Evolutionary conservation across 92 coral and sea anemone species (phyloP), one percentile per base, ranked within the genome.

Genomic region (Porites evermanni): DNA sequence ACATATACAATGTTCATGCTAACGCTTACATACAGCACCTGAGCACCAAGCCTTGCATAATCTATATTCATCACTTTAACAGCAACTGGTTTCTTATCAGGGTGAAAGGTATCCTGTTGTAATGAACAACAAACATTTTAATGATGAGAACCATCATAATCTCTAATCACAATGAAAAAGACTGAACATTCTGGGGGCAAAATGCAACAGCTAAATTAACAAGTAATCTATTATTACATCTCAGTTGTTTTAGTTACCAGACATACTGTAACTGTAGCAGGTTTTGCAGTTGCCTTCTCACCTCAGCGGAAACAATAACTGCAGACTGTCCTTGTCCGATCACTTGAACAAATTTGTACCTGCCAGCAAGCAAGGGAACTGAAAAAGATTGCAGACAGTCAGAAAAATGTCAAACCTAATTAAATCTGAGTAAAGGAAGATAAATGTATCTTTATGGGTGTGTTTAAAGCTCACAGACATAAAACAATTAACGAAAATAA

Each of bases 291-390:
- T 14, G 59, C 56, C 19, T 21, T 18, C 72, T 61, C 61, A 96
- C 98, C 98, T 96, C 94, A 14, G 96, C 98, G 51, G 92, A 91
- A 18, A 96, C 71, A 51, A 94, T 21, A 10, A 96, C 68, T 8
- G 98, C 75, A 10, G 99, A 94, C 74, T 96, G 94, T 53, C 98
- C 99, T 70, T 83, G 78, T 58, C 99, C 99, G 79, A 96, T 89
- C 12, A 93, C 87, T 26, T 86, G 93, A 54, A 93, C 67, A 53
- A 96, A 91, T 78, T 88, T 91, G 82, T 96, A 96, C 52, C 98
- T 92, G 20, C 91, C 92, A 73, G 95, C 98, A 90, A 96, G 96
- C 67, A 89, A 76, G 60, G 93, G 91, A 16, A 90, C 98, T 94
- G 63, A 67, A 80, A 84, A 12, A 54, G 61, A 56, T 56, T 11